Evolutionary conservation across 1,140 invertebrate genomes (phyloP).

Genomic region (Portunus trituberculatus): DNA sequence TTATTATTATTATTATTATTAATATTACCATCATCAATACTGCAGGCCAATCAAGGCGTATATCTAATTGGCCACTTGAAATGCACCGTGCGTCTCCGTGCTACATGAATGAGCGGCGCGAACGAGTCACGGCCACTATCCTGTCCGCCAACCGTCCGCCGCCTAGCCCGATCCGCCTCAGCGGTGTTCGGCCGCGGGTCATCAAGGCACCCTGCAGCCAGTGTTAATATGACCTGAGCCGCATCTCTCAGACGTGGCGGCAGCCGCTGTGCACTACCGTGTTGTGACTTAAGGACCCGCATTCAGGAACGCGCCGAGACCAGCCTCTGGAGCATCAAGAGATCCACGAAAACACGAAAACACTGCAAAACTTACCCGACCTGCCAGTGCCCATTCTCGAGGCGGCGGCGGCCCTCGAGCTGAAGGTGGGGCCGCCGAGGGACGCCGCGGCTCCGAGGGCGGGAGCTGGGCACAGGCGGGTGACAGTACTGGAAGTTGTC

Average conservation of each 20-base stretch:
- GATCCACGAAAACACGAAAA: background rate
- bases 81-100: background rate
- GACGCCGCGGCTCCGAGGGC: background rate
- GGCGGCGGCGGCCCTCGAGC: slow-evolving; percentile 29
- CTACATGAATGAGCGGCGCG: background rate
- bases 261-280: background rate
- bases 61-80: background rate
- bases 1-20: slow-evolving; percentile 20
- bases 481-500: slow-evolving; percentile 46
- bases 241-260: no score
- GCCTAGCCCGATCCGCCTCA: background rate
- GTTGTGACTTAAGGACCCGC: background rate
- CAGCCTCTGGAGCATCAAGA: background rate
- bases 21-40: background rate
- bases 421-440: slow-evolving; percentile 51
- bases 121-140: background rate
- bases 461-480: slow-evolving; percentile 58
- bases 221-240: background rate
- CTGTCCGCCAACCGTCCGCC: background rate
- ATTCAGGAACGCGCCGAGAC: background rate
- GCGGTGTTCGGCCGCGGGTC: background rate
- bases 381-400: slow-evolving; percentile 68
- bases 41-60: background rate
- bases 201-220: background rate
- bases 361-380: slow-evolving; percentile 56